Conservation (phyloP, 1,140 invertebrate species). For the Pygmarrhopalites habei region DNA sequence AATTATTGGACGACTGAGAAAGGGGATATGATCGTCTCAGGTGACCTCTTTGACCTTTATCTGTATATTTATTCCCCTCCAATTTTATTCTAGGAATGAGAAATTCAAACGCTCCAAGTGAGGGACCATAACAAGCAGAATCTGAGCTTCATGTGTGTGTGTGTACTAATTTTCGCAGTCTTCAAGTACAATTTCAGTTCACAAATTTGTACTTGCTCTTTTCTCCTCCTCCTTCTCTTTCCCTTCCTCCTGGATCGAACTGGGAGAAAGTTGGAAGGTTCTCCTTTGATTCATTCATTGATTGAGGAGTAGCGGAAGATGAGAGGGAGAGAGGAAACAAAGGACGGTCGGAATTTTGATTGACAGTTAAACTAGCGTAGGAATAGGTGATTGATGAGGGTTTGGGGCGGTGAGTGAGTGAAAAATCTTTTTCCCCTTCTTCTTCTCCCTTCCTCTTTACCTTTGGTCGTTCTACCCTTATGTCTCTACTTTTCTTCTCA, state of each 20-base stretch:
- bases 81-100: neutral
- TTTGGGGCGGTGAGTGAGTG: conserved; percentile 17
- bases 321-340: conserved; percentile 17
- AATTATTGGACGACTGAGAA: conserved; percentile 58
- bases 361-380: conserved; percentile 33
- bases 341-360: conserved; percentile 28
- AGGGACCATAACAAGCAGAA: no score
- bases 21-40: conserved; percentile 80
- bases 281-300: neutral
- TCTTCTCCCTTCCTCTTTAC: neutral
- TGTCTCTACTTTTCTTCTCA: neutral
- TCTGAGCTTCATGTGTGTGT: no score
- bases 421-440: conserved; percentile 27
- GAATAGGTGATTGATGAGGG: conserved; percentile 38
- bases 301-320: neutral
- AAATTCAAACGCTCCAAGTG: no score
- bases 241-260: no score
- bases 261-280: no score
- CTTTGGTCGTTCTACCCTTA: neutral
- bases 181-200: no score
- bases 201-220: no score
- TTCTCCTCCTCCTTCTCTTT: no score
- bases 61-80: no score
- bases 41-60: no score
- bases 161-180: no score